phyloP scores from a whole-genome alignment of 2,797 vertebrate genomes.

The Hydrolagus colliei region DNA sequence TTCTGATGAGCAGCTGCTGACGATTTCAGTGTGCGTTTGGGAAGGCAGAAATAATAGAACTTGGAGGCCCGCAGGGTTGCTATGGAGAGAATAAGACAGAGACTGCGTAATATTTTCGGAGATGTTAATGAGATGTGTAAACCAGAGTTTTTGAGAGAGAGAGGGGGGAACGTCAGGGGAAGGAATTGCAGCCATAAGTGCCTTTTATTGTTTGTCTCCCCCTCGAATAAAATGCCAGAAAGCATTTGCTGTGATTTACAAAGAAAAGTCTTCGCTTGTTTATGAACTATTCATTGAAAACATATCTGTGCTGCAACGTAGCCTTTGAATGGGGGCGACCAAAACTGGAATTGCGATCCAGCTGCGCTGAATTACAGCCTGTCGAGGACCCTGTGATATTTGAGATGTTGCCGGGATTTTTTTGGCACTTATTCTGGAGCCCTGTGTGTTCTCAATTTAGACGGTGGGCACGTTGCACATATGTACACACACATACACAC shows the following conservation, averaged over 20 bases:
- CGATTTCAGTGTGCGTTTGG: neutral
- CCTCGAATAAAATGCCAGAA: neutral
- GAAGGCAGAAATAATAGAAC: constrained; percentile 29
- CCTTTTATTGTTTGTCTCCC: neutral
- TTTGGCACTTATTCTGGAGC: constrained; percentile 21
- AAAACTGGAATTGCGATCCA: constrained; percentile 47
- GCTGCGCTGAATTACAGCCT: constrained; percentile 56
- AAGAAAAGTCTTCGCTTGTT: constrained; percentile 10
- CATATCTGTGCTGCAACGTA: constrained; percentile 21
- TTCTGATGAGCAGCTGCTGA: constrained; percentile 15
- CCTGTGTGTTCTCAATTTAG: constrained; percentile 29
- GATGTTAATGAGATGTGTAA: constrained; percentile 11
- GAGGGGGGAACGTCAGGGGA: neutral
- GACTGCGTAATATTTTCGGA: neutral
- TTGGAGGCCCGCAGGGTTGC: constrained; percentile 31
- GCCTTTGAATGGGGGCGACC: constrained; percentile 31
- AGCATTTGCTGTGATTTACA: constrained; percentile 10
- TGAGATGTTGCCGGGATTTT: constrained; percentile 31
- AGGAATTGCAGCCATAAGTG: neutral
- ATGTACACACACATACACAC: too few species aligned
- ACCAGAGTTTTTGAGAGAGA: neutral
- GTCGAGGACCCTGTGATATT: constrained; percentile 38
- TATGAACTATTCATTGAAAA: constrained; percentile 28
- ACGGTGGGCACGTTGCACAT: neutral
- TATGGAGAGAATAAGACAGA: constrained; percentile 22